A percentile compares a stretch with the other conserved stretches of the same genome.
These are phyloP conservation scores for Acanthosepion esculentum DNA, from an alignment of 2,888 invertebrate species.

Conservation along the genomic window DNA sequence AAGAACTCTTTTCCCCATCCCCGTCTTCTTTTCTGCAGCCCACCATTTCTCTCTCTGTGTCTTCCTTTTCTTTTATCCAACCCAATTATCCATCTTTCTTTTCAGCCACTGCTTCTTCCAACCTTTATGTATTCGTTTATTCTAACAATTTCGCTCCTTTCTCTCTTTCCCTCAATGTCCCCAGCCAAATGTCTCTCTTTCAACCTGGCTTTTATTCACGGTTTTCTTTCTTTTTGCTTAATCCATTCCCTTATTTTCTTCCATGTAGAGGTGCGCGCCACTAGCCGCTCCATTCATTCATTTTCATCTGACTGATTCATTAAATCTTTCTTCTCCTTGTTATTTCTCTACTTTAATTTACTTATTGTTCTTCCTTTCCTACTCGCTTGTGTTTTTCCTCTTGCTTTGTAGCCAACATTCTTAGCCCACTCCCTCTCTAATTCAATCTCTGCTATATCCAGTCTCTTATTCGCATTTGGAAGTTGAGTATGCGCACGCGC, in stretches of 20 bases:
- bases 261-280: neutral
- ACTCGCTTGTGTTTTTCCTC: neutral
- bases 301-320: neutral
- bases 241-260: neutral
- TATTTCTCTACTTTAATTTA: neutral
- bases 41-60: neutral
- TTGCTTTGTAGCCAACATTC: neutral
- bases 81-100: neutral
- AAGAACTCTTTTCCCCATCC: neutral
- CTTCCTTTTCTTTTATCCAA: neutral
- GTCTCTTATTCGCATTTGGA: neutral
- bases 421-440: neutral
- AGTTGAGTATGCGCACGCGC: neutral
- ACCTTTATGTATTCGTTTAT: neutral
- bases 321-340: neutral
- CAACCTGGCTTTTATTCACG: neutral
- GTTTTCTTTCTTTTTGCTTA: neutral
- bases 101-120: neutral
- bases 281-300: conserved; percentile 11
- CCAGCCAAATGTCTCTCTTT: neutral
- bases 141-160: neutral
- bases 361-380: neutral
- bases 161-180: neutral
- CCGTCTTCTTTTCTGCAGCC: neutral
- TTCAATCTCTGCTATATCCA: neutral